These are phyloP conservation scores for Camponotus vicinus DNA, from an alignment of 1,140 invertebrate genomes.

Conservation along the genomic window DNA sequence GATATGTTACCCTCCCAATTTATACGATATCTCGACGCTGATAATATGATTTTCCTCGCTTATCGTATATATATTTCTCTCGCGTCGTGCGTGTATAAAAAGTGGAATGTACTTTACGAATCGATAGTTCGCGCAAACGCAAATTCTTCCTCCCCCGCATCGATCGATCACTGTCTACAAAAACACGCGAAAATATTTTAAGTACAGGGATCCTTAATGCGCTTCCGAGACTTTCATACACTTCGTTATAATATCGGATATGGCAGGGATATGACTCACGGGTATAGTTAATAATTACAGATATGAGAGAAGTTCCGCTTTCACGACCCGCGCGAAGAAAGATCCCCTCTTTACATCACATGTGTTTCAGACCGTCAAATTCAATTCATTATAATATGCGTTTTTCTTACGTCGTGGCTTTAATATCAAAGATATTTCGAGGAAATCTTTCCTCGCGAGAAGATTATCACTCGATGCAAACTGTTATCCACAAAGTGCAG, in stretches of 20 bases:
- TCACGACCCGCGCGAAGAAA: slow-evolving; percentile 55
- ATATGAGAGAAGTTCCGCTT: slow-evolving; percentile 57
- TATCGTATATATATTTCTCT: neutral
- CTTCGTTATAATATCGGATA: slow-evolving; percentile 72
- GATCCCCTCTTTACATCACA: slow-evolving; percentile 5
- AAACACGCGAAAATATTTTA: slow-evolving; percentile 55
- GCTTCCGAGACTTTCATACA: slow-evolving; percentile 28
- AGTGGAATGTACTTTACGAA: slow-evolving; percentile 40
- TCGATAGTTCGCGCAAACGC: slow-evolving; percentile 24
- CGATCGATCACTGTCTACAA: slow-evolving; percentile 52
- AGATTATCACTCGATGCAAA: slow-evolving; percentile 60
- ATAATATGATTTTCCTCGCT: slow-evolving; percentile 10
- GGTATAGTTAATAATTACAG: slow-evolving; percentile 62
- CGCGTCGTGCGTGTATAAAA: slow-evolving; percentile 19
- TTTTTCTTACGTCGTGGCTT: neutral
- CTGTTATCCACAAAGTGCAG: slow-evolving; percentile 46
- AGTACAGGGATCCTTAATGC: slow-evolving; percentile 62
- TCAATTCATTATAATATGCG: neutral
- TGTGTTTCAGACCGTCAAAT: neutral
- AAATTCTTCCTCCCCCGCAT: neutral
- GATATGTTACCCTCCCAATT: slow-evolving; percentile 59
- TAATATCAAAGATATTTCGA: neutral
- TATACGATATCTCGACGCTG: slow-evolving; percentile 12
- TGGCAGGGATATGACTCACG: slow-evolving; percentile 77
- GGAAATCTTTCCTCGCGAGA: slow-evolving; percentile 56